A percentile compares a stretch with the other conserved stretches of the same genome.
These are phyloP conservation scores for Melanitta fusca DNA, from an alignment of 2,797 vertebrate genomes.

Conservation along the genomic window DNA sequence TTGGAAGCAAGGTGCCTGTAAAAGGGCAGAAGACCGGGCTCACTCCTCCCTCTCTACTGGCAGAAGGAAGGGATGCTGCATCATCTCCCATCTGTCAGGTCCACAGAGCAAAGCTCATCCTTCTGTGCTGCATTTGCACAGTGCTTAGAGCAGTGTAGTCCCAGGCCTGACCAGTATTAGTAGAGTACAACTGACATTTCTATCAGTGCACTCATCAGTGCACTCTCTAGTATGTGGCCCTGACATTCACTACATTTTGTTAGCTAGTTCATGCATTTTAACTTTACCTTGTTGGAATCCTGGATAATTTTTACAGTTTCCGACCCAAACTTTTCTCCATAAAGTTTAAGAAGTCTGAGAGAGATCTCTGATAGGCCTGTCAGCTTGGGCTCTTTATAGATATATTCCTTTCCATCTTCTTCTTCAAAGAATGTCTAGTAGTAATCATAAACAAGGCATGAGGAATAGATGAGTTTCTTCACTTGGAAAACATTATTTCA, in stretches of 20 bases:
- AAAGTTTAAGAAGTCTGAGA: slow-evolving; percentile 91
- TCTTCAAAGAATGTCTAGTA: slow-evolving; percentile 95
- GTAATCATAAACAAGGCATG: neutral
- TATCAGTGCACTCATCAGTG: too few relatives aligned
- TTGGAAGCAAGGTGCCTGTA: neutral
- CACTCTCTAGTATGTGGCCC: neutral
- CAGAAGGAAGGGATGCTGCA: neutral
- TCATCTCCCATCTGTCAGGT: neutral
- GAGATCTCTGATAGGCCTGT: slow-evolving; percentile 96
- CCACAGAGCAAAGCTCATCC: neutral
- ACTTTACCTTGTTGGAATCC: slow-evolving; percentile 94
- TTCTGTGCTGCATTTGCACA: neutral
- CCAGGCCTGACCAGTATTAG: neutral
- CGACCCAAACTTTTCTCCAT: slow-evolving; percentile 94
- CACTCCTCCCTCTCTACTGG: neutral
- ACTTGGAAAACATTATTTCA: neutral
- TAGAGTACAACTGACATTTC: neutral
- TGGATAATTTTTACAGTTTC: slow-evolving; percentile 96
- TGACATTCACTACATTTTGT: neutral
- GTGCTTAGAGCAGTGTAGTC: neutral
- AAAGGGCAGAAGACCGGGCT: neutral
- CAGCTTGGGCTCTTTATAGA: slow-evolving; percentile 98
- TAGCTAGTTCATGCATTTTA: neutral
- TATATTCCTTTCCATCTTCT: slow-evolving; percentile 96
- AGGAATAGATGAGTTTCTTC: neutral